These are phyloP conservation scores for Tiliacea citrago DNA, from an alignment of 2,888 invertebrate species.

Conservation along the genomic window DNA sequence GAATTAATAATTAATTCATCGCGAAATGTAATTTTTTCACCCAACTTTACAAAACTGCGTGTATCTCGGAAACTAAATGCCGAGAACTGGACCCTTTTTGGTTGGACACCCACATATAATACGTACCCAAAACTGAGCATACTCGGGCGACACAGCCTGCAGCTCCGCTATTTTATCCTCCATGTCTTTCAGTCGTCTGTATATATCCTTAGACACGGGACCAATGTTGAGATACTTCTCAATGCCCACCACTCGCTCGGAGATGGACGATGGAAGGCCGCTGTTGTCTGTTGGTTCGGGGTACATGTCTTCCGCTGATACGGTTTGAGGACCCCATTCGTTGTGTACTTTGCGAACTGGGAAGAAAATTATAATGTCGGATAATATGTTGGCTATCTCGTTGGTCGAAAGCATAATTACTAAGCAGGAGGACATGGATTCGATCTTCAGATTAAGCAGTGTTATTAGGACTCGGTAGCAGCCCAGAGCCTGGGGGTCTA, in stretches of 20 bases:
- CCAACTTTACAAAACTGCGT: too few species aligned
- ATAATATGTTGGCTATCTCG: neutral
- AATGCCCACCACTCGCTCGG: slow-evolving; percentile 92
- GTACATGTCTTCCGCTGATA: slow-evolving; percentile 62
- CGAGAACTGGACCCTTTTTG: too few species aligned
- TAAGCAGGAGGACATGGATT: too few species aligned
- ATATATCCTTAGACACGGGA: slow-evolving; percentile 92
- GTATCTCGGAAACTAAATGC: too few species aligned
- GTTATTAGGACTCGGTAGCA: neutral
- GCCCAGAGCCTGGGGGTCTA: neutral
- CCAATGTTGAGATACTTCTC: slow-evolving; percentile 91
- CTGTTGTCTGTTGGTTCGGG: slow-evolving; percentile 57
- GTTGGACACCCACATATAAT: too few species aligned
- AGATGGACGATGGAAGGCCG: slow-evolving; percentile 90
- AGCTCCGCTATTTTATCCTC: slow-evolving; percentile 94
- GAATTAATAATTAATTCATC: too few species aligned
- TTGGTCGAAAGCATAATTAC: neutral
- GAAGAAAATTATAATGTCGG: neutral
- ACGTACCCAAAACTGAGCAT: slow-evolving; percentile 91
- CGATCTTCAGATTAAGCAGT: neutral
- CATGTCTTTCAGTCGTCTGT: slow-evolving; percentile 92
- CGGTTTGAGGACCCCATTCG: slow-evolving; percentile 93
- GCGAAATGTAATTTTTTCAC: too few species aligned
- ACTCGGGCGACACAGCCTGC: slow-evolving; percentile 95
- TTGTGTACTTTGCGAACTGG: slow-evolving; percentile 93